Percentiles rank a stretch among this genome's conserved stretches.
These are phyloP conservation scores for Sternarchorhynchus goeldii DNA, from an alignment of 2,797 vertebrate species.

Conservation along the genomic window DNA sequence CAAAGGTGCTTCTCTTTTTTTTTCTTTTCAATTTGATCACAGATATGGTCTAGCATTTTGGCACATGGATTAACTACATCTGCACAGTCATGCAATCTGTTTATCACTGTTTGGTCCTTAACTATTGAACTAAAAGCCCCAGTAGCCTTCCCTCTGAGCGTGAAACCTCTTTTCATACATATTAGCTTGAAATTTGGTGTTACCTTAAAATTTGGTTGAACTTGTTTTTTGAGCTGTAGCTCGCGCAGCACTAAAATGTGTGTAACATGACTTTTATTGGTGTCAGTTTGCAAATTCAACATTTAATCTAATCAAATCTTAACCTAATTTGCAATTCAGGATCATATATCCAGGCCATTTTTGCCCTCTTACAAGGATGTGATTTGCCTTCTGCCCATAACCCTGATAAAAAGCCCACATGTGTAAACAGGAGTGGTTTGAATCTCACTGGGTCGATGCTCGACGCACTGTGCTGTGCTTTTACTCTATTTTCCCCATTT, in stretches of 20 bases:
- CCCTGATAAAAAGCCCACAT: conserved; percentile 79
- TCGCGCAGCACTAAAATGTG: no score
- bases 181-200: no score
- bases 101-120: conserved; percentile 10
- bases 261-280: no score
- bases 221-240: no score
- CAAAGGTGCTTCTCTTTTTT: conserved; percentile 1
- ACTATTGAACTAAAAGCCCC: not conserved
- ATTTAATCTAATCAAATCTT: no score
- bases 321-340: no score
- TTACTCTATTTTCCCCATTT: conserved; percentile 36
- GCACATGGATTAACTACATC: conserved; percentile 36
- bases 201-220: no score
- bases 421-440: conserved; percentile 79
- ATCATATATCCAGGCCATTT: no score
- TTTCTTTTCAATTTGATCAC: conserved; percentile 29
- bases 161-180: no score
- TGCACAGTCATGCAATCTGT: conserved; percentile 42
- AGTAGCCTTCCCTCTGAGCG: no score
- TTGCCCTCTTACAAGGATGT: not conserved
- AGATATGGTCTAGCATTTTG: conserved; percentile 51
- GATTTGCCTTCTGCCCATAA: conserved; percentile 63
- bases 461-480: conserved; percentile 38
- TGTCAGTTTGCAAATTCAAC: no score
- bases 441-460: conserved; percentile 68